A percentile compares a stretch with the other conserved stretches of the same genome.
phyloP scores from a whole-genome alignment of 1,140 invertebrate species.

The Subanguina moxae region DNA sequence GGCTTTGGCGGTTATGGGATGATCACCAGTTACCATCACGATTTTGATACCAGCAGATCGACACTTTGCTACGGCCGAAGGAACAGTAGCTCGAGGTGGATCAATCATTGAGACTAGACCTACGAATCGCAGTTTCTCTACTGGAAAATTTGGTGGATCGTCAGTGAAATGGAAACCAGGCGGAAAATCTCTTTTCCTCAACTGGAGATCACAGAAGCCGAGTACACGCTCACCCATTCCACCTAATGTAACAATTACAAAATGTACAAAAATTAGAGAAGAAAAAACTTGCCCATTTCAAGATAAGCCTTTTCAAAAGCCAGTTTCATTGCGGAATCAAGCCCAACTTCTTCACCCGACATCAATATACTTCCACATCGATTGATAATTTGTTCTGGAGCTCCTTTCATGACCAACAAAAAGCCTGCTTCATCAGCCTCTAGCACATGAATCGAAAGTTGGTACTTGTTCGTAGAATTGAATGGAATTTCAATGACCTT shows the following conservation, averaged over 20 bases:
- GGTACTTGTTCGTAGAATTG: conserved; percentile 66
- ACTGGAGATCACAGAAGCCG: conserved; percentile 62
- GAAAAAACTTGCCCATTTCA: too few relatives aligned
- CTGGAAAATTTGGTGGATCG: conserved; percentile 60
- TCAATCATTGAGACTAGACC: conserved; percentile 62
- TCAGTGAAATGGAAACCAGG: conserved; percentile 59
- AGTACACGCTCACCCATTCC: conserved; percentile 60
- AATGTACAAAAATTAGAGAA: too few relatives aligned
- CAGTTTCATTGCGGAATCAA: conserved; percentile 26
- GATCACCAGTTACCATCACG: conserved; percentile 51
- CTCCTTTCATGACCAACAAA: conserved; percentile 53
- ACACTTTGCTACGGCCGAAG: conserved; percentile 58
- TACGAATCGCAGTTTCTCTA: conserved; percentile 58
- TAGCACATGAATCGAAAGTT: conserved; percentile 58
- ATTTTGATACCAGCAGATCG: conserved; percentile 58
- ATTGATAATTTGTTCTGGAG: conserved; percentile 32
- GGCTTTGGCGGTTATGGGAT: conserved; percentile 65
- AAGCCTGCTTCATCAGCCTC: conserved; percentile 5
- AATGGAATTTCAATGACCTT: conserved; percentile 59
- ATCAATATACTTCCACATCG: conserved; percentile 59
- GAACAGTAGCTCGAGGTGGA: conserved; percentile 56
- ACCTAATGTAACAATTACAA: too few relatives aligned
- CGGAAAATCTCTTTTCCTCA: conserved; percentile 59
- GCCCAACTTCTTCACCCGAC: conserved; percentile 31
- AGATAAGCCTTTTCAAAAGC: conserved; percentile 54